These are phyloP conservation scores for Mythimna ferrago DNA, from an alignment of 2,888 invertebrate species.

Conservation along the genomic window DNA sequence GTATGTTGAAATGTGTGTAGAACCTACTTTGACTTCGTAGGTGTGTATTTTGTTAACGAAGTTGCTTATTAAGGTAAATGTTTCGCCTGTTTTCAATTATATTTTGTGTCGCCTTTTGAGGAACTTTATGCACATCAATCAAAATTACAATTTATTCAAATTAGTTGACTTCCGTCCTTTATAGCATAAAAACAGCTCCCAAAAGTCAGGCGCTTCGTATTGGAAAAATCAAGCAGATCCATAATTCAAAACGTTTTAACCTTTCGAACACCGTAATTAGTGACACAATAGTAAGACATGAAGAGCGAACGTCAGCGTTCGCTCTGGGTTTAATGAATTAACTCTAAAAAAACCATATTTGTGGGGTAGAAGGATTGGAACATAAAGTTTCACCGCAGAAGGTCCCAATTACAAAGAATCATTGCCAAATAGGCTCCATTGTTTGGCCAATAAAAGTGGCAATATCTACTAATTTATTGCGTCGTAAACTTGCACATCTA, in stretches of 20 bases:
- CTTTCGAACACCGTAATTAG: no score
- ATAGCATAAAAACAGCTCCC: not conserved
- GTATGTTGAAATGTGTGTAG: conserved; percentile 43
- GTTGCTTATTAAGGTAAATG: not conserved
- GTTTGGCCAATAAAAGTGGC: conserved; percentile 19
- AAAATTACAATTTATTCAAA: not conserved
- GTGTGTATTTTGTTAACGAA: not conserved
- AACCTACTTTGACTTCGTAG: conserved; percentile 12
- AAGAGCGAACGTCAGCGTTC: no score
- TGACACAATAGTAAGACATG: no score
- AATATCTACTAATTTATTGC: conserved; percentile 21
- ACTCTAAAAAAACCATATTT: not conserved
- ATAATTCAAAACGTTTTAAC: not conserved
- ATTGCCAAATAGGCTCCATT: conserved; percentile 11
- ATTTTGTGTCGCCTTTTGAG: not conserved
- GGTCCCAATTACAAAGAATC: conserved; percentile 14
- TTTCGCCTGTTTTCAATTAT: not conserved
- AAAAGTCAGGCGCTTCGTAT: not conserved
- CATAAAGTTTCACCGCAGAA: conserved; percentile 10
- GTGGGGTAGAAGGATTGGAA: not conserved
- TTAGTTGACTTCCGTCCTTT: not conserved
- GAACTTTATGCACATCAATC: not conserved
- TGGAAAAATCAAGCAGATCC: not conserved
- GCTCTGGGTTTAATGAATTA: no score
- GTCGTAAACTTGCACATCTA: conserved; percentile 34